Percentiles rank a stretch among this genome's conserved stretches.
Evolutionary conservation across 2,797 vertebrate species (phyloP).

Genomic region (Sarcophilus harrisii): DNA sequence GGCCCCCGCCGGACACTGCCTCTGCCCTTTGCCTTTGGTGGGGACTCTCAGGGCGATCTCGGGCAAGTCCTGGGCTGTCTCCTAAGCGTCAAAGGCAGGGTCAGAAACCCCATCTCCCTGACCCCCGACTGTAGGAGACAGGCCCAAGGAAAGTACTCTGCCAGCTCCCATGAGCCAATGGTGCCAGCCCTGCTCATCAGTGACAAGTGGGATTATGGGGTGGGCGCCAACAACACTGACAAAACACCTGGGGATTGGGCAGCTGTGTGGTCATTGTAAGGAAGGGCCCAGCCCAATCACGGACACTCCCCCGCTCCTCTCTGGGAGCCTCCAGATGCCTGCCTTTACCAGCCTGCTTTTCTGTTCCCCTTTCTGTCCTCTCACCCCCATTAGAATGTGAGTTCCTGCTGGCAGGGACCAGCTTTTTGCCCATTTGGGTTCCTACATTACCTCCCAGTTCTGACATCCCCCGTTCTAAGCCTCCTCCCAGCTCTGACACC

Average conservation of each 20-base stretch:
- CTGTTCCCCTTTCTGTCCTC: neutral
- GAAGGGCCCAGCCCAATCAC: neutral
- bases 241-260: neutral
- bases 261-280: neutral
- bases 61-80: too few relatives aligned
- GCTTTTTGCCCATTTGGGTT: neutral
- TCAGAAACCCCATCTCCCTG: neutral
- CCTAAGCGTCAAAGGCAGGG: too few relatives aligned
- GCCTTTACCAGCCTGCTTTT: too few relatives aligned
- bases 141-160: too few relatives aligned
- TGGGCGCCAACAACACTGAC: neutral
- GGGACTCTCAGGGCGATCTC: too few relatives aligned
- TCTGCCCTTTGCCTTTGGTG: neutral
- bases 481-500: too few relatives aligned
- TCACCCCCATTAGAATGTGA: too few relatives aligned
- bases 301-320: too few relatives aligned
- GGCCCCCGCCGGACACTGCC: too few relatives aligned
- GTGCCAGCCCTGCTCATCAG: neutral
- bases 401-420: neutral
- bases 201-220: neutral
- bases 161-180: neutral
- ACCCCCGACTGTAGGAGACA: neutral
- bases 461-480: too few relatives aligned
- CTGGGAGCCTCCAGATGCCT: too few relatives aligned
- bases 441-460: too few relatives aligned